Conservation (phyloP, 92 coral and sea anemone species). For the Paragorgia papillata region DNA sequence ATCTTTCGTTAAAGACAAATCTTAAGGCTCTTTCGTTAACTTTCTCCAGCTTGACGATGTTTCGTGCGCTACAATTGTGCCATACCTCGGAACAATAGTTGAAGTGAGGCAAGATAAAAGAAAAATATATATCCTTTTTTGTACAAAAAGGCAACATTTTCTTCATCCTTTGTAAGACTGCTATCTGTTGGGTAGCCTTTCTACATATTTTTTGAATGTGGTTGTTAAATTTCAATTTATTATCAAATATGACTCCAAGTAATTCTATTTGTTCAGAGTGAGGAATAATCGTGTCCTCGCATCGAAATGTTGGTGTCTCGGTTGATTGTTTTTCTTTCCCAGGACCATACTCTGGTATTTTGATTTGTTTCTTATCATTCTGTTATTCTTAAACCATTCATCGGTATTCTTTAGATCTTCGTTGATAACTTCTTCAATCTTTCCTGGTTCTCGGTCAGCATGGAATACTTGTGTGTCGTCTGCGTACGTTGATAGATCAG, state of each 20-base stretch:
- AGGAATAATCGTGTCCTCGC: neutral
- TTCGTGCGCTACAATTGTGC: slow-evolving; percentile 48
- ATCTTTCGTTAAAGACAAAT: neutral
- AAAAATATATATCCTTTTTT: slow-evolving; percentile 36
- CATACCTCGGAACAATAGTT: slow-evolving; percentile 43
- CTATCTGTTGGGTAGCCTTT: slow-evolving; percentile 27
- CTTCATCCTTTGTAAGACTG: slow-evolving; percentile 49
- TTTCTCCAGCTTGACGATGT: slow-evolving; percentile 8
- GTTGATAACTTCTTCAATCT: slow-evolving; percentile 35
- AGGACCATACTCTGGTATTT: slow-evolving; percentile 42
- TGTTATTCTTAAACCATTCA: slow-evolving; percentile 34
- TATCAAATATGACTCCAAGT: neutral
- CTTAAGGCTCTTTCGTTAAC: slow-evolving; percentile 21
- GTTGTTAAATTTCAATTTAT: neutral
- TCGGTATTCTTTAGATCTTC: slow-evolving; percentile 32
- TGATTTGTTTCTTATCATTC: slow-evolving; percentile 26
- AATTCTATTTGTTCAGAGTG: neutral
- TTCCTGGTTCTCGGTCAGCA: slow-evolving; percentile 5
- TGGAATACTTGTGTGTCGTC: slow-evolving; percentile 43
- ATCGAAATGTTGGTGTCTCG: neutral
- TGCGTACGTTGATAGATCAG: slow-evolving; percentile 41
- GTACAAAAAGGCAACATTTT: slow-evolving; percentile 38
- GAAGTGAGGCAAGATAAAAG: too few species aligned
- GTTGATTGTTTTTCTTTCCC: slow-evolving; percentile 11
- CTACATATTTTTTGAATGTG: slow-evolving; percentile 28